Base-by-base conservation (phyloP, 2,113 vertebrate species). In the Pipa parva region DNA sequence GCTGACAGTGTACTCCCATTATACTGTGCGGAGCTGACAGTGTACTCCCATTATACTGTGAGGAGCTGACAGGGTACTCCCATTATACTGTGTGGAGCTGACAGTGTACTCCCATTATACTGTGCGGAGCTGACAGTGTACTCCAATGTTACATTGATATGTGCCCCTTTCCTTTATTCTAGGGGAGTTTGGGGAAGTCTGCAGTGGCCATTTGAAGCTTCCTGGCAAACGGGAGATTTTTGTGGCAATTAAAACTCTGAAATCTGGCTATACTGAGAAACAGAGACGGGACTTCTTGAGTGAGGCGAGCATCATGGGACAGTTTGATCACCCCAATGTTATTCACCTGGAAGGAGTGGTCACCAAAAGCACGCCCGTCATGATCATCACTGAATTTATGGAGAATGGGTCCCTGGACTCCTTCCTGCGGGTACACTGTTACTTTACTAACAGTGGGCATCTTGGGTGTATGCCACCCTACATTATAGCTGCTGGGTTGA, bases 311-410 rank as follows among this genome's bases (percentile, higher is more conserved):
- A 92, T 96, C 81, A 89, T 98, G 84, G 96, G 93, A 6, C 96
- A 98, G 61, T 98, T 97, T n/a, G 94, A 98, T 68, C 95, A 98
- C 71, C 96, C 96, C 42, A 98, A 97, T 39, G 93, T 98, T 72
- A 92, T 98, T 74, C 95, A 91, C 68, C 81, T 98, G 25, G 96
- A 98, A 71, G 96, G 95, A 0, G 96, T 97, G 63, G 88, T 95
- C 71, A 98, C 95, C 63, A 92, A 85, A 65, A 90, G 94, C 71
- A 89, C 95, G 1, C 95, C 97, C 0, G 94, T 95, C 74, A 95
- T 96, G 84, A 96, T 98, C 76, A 87, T 99, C 83, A 96, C 95
- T 0, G 97, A 99, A 69, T 98, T 94, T 78, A 99, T 99, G 96
- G 96, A 99, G 85, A 99, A 99, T 0, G 96, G 95, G 5, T 93